These are phyloP conservation scores for Aphidius gifuensis DNA, from an alignment of 1,140 invertebrate species.

Conservation along the genomic window DNA sequence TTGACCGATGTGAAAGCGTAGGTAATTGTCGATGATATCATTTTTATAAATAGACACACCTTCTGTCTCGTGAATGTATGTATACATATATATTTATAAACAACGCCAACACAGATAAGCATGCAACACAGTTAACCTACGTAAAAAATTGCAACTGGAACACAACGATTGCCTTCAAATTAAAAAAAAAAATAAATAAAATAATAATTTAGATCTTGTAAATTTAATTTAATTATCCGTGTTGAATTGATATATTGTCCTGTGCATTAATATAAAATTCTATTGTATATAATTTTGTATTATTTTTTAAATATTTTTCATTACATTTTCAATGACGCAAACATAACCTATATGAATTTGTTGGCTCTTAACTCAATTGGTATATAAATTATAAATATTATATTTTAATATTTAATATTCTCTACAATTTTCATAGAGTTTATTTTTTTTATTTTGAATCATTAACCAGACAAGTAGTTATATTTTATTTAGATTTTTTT, in stretches of 20 bases:
- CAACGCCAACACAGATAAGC: not conserved
- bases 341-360: not conserved
- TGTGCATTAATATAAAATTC: no score
- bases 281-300: no score
- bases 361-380: not conserved
- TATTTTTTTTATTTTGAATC: no score
- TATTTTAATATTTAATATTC: no score
- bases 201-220: not conserved
- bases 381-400: no score
- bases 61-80: conserved; percentile 34
- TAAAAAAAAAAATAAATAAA: not conserved
- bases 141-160: conserved; percentile 13
- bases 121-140: conserved; percentile 1
- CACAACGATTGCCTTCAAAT: conserved; percentile 1
- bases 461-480: not conserved
- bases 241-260: no score
- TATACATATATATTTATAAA: conserved; percentile 2
- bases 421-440: no score
- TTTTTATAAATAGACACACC: conserved; percentile 52
- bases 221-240: not conserved
- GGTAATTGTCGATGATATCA: conserved; percentile 54
- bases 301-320: conserved; percentile 1
- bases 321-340: not conserved
- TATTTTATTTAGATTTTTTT: not conserved
- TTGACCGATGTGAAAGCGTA: conserved; percentile 51